Percentiles rank a stretch among this genome's conserved stretches.
Conservation (phyloP, 1,140 invertebrate genomes). For the Brachionus asplanchnoidis region DNA sequence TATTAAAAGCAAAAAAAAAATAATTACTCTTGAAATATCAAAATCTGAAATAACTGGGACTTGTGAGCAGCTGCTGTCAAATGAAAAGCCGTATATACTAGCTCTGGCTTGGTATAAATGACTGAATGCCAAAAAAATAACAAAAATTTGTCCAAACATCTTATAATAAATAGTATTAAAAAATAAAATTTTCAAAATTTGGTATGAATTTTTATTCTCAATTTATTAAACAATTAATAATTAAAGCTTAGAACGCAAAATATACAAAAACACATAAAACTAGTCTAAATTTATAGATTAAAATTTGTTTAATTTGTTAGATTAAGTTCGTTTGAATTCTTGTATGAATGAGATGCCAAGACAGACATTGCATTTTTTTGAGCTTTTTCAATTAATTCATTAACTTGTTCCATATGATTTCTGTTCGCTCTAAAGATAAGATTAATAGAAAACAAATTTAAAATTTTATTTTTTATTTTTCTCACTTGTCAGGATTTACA, state of each 20-base stretch:
- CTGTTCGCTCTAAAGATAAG: not conserved
- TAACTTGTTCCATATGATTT: slow-evolving; percentile 5
- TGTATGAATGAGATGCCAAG: not conserved
- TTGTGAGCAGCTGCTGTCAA: not conserved
- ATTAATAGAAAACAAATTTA: not conserved
- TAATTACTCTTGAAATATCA: not conserved
- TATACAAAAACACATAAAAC: not conserved
- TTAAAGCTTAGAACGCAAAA: not conserved
- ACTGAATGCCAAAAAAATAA: not conserved
- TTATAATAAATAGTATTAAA: not conserved
- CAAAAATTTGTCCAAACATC: not conserved
- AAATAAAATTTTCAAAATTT: not conserved
- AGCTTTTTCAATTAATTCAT: slow-evolving; percentile 20
- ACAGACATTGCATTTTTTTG: slow-evolving; percentile 15
- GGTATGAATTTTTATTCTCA: too few relatives aligned
- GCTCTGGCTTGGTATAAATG: not conserved
- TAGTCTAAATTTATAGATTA: not conserved
- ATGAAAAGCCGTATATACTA: not conserved
- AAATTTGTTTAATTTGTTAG: not conserved
- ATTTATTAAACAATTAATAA: not conserved
- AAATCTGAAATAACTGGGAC: not conserved
- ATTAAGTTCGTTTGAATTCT: not conserved
- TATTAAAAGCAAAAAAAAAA: not conserved
- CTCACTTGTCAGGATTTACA: not conserved
- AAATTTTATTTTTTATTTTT: not conserved